Evolutionary conservation across 2,888 invertebrate genomes (phyloP).

Genomic region (Caenorhabditis zanzibari): DNA sequence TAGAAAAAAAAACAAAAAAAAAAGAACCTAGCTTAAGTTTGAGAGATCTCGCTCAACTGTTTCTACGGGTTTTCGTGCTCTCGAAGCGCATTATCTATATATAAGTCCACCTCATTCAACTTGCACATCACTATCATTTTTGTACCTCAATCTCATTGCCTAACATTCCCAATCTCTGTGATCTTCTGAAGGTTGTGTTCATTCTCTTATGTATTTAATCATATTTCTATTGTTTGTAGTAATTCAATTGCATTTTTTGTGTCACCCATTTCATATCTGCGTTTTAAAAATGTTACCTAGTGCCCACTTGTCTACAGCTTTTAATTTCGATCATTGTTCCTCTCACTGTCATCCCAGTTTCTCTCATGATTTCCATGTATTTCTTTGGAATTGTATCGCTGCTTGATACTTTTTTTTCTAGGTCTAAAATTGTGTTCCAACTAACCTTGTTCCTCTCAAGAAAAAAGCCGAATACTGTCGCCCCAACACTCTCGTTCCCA

Average conservation of each 20-base stretch:
- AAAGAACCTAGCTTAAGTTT: constrained; percentile 11
- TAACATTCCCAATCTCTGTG: constrained; percentile 26
- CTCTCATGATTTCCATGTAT: background rate
- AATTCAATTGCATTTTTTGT: constrained; percentile 15
- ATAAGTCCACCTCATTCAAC: background rate
- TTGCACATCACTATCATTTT: constrained; percentile 28
- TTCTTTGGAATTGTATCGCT: background rate
- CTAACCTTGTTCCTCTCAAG: background rate
- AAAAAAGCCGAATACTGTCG: constrained; percentile 11
- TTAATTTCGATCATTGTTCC: constrained; percentile 9
- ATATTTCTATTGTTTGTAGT: constrained; percentile 26
- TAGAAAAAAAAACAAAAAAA: background rate
- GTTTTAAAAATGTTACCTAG: constrained; percentile 31
- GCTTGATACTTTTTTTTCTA: constrained; percentile 45
- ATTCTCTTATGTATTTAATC: constrained; percentile 22
- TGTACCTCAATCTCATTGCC: constrained; percentile 20
- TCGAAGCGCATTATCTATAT: background rate
- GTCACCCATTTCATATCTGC: constrained; percentile 18
- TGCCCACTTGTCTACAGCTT: constrained; percentile 25
- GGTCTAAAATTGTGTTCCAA: constrained; percentile 20
- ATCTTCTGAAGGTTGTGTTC: constrained; percentile 47
- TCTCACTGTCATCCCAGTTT: constrained; percentile 15
- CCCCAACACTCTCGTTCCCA: constrained; percentile 34
- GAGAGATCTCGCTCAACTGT: constrained; percentile 54
- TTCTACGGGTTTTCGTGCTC: constrained; percentile 34